These are phyloP conservation scores for Podarcis cretensis DNA, from an alignment of 2,113 vertebrate species.

Conservation along the genomic window DNA sequence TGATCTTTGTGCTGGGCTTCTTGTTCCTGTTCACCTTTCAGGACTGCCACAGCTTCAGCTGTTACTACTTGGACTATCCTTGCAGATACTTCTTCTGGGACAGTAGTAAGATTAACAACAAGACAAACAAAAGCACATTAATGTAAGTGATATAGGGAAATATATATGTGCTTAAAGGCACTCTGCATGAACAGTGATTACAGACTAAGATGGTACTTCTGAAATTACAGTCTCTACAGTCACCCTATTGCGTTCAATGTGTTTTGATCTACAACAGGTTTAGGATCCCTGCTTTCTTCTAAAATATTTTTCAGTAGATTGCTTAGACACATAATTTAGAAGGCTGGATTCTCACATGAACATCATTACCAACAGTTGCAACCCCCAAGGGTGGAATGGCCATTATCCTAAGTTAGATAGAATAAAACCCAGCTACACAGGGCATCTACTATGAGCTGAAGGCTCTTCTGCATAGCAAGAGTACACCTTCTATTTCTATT, in stretches of 20 bases:
- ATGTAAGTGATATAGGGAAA: conserved; percentile 22
- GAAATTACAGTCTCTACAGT: neutral
- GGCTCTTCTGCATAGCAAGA: neutral
- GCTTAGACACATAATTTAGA: neutral
- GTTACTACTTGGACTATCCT: conserved; percentile 99
- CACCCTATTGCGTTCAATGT: neutral
- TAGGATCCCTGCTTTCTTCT: neutral
- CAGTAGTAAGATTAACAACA: conserved; percentile 62
- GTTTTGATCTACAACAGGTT: neutral
- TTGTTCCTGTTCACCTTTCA: conserved; percentile 95
- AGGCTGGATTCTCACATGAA: neutral
- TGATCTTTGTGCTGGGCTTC: conserved; percentile 85
- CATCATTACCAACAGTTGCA: neutral
- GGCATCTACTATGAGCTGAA: neutral
- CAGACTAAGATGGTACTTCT: neutral
- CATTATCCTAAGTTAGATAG: neutral
- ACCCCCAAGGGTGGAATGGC: neutral
- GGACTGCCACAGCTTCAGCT: conserved; percentile 96
- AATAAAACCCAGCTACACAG: neutral
- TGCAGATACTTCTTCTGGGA: conserved; percentile 95
- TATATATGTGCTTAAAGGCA: neutral
- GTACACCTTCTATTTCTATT: neutral
- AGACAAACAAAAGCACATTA: conserved; percentile 46
- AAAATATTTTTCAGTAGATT: neutral
- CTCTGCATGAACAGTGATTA: neutral